Evolutionary conservation across 1,140 invertebrate genomes (phyloP).

Genomic region (Chrysomallon squamiferum): DNA sequence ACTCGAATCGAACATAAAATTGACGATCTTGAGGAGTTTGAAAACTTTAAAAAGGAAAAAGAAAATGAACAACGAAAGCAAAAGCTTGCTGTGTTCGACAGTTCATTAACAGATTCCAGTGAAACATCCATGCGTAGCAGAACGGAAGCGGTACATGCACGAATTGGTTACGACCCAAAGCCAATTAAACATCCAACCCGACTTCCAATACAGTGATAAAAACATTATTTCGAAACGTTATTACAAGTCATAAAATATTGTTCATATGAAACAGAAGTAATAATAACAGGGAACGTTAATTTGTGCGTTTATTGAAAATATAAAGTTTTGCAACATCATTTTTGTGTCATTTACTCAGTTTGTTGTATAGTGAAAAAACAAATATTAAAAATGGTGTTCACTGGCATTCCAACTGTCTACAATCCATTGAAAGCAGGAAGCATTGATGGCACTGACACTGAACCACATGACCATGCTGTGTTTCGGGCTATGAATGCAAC

Average conservation of each 20-base stretch:
- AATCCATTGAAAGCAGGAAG: slow-evolving; percentile 73
- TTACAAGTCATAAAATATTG: no score
- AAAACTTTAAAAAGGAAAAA: slow-evolving; percentile 62
- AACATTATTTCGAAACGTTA: no score
- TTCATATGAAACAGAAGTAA: no score
- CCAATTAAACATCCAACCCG: slow-evolving; percentile 35
- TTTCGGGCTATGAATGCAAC: slow-evolving; percentile 74
- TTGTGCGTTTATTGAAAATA: no score
- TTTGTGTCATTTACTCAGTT: no score
- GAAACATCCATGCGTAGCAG: slow-evolving; percentile 32
- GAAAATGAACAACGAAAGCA: slow-evolving; percentile 40
- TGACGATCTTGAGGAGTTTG: slow-evolving; percentile 79
- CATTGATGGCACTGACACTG: slow-evolving; percentile 83
- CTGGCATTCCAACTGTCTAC: slow-evolving; percentile 32
- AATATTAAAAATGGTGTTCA: neutral
- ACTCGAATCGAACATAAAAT: slow-evolving; percentile 79
- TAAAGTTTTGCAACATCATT: no score
- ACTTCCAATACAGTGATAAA: slow-evolving; percentile 15
- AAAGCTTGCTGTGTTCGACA: slow-evolving; percentile 44
- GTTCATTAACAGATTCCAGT: slow-evolving; percentile 23
- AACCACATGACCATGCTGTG: slow-evolving; percentile 82
- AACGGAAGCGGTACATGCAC: slow-evolving; percentile 69
- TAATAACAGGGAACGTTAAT: no score
- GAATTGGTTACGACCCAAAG: slow-evolving; percentile 70
- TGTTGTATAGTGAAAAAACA: no score